These are phyloP conservation scores for Paragorgia papillata DNA, from an alignment of 92 coral and sea anemone species.

Conservation along the genomic window DNA sequence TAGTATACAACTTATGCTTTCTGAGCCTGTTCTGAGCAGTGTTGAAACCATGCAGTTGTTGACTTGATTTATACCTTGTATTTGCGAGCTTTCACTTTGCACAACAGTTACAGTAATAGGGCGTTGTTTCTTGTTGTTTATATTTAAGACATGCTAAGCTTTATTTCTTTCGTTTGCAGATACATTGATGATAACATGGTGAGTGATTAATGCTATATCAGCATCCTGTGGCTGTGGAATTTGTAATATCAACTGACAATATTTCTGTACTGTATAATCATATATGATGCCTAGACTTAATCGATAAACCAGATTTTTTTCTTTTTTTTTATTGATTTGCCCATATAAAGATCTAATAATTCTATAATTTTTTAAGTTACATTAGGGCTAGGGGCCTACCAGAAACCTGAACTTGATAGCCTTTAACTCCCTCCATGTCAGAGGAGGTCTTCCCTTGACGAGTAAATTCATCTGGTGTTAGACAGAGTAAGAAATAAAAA, in stretches of 20 bases:
- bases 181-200: slow-evolving; percentile 68
- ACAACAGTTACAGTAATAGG: too few species aligned
- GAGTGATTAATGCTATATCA: background rate
- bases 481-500: too few species aligned
- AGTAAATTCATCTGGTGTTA: background rate
- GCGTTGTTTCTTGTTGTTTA: background rate
- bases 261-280: too few species aligned
- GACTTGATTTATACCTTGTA: background rate
- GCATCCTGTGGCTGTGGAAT: background rate
- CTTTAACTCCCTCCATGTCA: background rate
- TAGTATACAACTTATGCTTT: background rate
- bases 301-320: too few species aligned
- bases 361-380: too few species aligned
- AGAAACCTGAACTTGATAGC: too few species aligned
- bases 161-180: slow-evolving; percentile 38
- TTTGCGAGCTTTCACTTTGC: background rate
- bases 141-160: background rate
- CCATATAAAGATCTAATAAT: too few species aligned
- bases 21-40: background rate
- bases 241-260: background rate
- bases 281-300: background rate
- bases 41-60: background rate
- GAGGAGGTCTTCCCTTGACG: background rate
- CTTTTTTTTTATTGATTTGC: too few species aligned
- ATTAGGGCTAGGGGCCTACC: too few species aligned